phyloP scores from a whole-genome alignment of 92 coral and sea anemone species.

The Pocillopora meandrina region DNA sequence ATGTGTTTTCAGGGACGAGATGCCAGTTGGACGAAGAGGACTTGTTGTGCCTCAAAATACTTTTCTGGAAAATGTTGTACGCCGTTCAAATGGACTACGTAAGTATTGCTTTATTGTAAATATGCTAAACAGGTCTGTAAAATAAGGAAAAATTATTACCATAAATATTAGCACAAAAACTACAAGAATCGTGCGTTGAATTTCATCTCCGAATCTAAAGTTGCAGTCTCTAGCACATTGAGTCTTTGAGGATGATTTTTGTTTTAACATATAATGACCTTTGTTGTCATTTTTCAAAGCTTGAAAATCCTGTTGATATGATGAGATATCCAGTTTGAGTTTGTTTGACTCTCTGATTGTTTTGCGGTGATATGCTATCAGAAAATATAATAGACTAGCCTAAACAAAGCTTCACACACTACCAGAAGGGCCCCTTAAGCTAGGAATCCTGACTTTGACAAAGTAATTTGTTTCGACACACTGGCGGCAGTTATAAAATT shows the following conservation, averaged over 20 bases:
- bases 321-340: neutral
- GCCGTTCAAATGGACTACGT: conserved; percentile 94
- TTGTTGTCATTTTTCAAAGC: neutral
- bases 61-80: conserved; percentile 89
- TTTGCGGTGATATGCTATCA: conserved; percentile 7
- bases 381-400: neutral
- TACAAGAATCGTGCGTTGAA: neutral
- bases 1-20: conserved; percentile 59
- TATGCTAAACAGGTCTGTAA: neutral
- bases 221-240: neutral
- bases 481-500: neutral
- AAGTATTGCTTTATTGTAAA: conserved; percentile 47
- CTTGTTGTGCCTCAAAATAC: conserved; percentile 96
- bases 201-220: neutral
- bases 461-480: neutral
- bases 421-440: neutral
- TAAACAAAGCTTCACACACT: neutral
- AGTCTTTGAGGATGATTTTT: neutral
- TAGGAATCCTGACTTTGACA: neutral
- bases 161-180: neutral
- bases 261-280: neutral
- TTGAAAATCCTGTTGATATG: neutral
- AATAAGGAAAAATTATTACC: neutral
- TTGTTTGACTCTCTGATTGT: conserved; percentile 10
- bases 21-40: conserved; percentile 93